These are phyloP conservation scores for Panthera leo DNA, from an alignment of 2,113 vertebrate species.

Conservation along the genomic window DNA sequence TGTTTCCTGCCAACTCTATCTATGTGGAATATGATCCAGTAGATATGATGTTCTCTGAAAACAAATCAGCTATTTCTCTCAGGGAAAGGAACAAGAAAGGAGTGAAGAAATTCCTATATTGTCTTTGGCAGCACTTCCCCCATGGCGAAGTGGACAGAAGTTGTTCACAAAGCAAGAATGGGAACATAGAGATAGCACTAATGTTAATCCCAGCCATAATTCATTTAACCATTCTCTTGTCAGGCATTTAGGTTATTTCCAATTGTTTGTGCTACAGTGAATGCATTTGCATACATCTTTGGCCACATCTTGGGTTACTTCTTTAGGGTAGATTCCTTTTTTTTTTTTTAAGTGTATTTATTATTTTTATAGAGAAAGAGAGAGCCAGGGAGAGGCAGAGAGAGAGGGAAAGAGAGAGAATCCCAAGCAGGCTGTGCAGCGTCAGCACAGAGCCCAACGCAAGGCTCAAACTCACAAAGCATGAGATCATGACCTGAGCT, in stretches of 20 bases:
- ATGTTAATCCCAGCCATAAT: not conserved
- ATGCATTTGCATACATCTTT: not conserved
- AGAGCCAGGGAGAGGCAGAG: no score
- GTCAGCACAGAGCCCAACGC: no score
- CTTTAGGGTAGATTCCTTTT: not conserved
- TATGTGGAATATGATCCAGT: not conserved
- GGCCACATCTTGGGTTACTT: not conserved
- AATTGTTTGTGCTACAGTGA: not conserved
- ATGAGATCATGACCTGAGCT: no score
- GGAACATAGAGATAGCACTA: not conserved
- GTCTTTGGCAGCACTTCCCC: not conserved
- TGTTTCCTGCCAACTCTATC: not conserved
- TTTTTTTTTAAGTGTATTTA: no score
- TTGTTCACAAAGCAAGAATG: not conserved
- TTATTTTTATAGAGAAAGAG: no score
- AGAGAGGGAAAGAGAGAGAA: no score
- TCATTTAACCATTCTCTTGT: not conserved
- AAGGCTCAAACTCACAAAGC: no score
- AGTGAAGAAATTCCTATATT: not conserved
- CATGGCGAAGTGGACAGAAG: not conserved
- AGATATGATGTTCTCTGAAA: not conserved
- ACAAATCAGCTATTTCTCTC: not conserved
- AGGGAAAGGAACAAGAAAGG: not conserved
- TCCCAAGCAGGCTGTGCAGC: no score
- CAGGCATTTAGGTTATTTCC: conserved; percentile 20